Evolutionary conservation across 2,113 vertebrate genomes (phyloP).

Genomic region (Galeopterus variegatus): DNA sequence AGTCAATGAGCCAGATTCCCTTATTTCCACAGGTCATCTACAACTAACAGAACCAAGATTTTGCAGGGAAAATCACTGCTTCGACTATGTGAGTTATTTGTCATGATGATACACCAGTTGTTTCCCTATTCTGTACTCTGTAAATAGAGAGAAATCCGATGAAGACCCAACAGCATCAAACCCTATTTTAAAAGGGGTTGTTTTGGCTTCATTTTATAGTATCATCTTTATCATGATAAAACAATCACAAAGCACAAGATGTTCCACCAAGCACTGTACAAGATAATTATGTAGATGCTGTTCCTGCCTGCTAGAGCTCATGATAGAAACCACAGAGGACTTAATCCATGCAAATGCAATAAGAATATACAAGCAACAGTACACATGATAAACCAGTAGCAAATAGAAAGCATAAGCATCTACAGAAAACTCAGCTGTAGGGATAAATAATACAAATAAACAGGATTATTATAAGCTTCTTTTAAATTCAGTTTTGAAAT

Average conservation of each 20-base stretch:
- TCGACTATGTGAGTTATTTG: not conserved
- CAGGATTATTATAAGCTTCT: not conserved
- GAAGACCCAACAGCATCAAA: not conserved
- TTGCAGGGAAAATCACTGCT: not conserved
- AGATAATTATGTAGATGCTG: not conserved
- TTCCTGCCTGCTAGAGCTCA: not conserved
- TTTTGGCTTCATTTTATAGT: not conserved
- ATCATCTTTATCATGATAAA: not conserved
- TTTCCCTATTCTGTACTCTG: not conserved
- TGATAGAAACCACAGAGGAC: not conserved
- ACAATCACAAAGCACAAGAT: not conserved
- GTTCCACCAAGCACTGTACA: not conserved
- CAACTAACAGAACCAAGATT: not conserved
- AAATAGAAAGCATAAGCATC: not conserved
- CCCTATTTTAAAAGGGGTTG: not conserved
- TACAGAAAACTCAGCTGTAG: not conserved
- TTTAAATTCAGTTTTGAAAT: not conserved
- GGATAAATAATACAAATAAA: not conserved
- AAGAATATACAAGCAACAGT: not conserved
- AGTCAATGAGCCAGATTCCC: not conserved
- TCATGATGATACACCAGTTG: not conserved
- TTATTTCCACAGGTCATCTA: not conserved
- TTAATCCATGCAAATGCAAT: not conserved
- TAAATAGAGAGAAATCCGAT: not conserved
- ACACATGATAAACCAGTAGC: not conserved